Base-by-base conservation (phyloP, 2,113 vertebrate species). In the Periophthalmus modestus region DNA sequence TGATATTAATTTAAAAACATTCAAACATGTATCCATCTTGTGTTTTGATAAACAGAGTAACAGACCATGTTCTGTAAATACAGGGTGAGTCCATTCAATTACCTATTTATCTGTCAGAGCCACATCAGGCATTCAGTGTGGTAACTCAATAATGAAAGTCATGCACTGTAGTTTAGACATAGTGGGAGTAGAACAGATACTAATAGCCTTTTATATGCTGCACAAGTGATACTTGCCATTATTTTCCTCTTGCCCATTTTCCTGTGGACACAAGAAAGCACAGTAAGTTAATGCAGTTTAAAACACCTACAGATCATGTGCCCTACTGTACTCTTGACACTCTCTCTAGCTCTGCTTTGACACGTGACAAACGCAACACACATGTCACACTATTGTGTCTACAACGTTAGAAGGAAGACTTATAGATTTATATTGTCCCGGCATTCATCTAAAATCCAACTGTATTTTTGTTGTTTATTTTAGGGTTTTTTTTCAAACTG, bases 211-310 rank as follows among this genome's bases (percentile, higher is more conserved):
- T 63, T 62, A 59, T 54, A 75, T 73, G 77, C 74, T 68, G 57
- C n/a, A 36, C n/a, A 61, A 57, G 67, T 52, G 47, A 73, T 7
- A 85, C 93, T 93, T 70, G 94, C 94, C 94, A 75, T 92, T 75
- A 28, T 75, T 88, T n/a, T 76, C 82, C 65, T 93, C 89, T 39
- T 90, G 73, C 62, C 91, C 90, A 23, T 92, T 90, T 52, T 90
- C 87, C 94, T 95, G 70, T 69, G 85, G 88, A 85, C 69, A 84
- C 0, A 48, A 65, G 46, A 83, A 12, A 74, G 50, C 14, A 16
- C 48, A 28, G 28, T 28, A 28, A 28, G 28, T 28, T 28, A 3
- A 28, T 28, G 81, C 46, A 82, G 68, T 34, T 18, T 16, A 62
- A 34, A 18, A 62, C 28, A 67, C 6, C 36, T 23, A 16, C 19